Base-by-base conservation (phyloP, 2,797 vertebrate species). In the Rousettus madagascariensis region DNA sequence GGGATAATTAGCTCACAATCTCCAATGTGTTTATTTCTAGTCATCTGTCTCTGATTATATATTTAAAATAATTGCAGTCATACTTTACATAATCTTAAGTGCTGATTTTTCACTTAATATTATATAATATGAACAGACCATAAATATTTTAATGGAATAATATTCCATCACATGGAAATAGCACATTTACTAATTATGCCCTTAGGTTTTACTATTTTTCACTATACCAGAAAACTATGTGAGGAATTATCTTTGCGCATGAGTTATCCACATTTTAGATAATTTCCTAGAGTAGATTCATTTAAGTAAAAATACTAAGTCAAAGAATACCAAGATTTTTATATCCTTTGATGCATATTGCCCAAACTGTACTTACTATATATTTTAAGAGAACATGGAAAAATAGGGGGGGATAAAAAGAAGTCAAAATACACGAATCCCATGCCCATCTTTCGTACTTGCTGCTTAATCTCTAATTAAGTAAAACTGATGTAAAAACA, bases 91-190 rank as follows among this genome's bases (percentile, higher is more conserved):
- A 57, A 86, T 65, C 20, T 59, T 82, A 6, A 83, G 55, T 66
- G 19, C n/a, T 80, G 43, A 78, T 72, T 83, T 95, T 88, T 68
- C 61, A 82, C 38, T 75, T 61, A 90, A 53, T 20, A 86, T 82
- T 88, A 66, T 55, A 72, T 68, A 94, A 85, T 86, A 87, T 65
- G 49, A 75, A 84, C 16, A 85, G 33, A 15, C 24, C 22, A 82
- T 51, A 89, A 82, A 69, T 69, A 93, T 75, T 92, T 95, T 83
- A 94, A 83, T 74, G 6, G 53, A 83, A 85, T 55, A 90, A 78
- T 94, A 91, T 77, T 90, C 49, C 28, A 80, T 82, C 30, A 91
- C 38, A 94, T 46, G 36, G 49, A 77, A 95, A 86, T 36, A 82
- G 65, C n/a, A 77, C 8, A 75, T 78, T 91, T 91, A 75, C 6